These are phyloP conservation scores for Chlorops oryzae DNA, from an alignment of 1,140 invertebrate species.

Conservation along the genomic window DNA sequence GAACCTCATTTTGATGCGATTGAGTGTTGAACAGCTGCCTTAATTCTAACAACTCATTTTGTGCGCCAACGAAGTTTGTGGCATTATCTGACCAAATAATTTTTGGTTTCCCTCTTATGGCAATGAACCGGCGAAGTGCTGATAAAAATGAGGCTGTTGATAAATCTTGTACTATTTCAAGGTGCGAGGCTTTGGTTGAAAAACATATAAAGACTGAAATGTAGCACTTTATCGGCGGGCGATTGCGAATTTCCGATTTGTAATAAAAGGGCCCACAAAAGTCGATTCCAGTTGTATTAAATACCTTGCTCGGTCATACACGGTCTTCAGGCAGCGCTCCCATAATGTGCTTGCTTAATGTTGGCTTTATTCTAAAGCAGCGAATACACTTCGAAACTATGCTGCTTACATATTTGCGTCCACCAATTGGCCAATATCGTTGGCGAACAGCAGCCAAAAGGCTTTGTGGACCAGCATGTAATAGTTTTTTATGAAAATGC, in stretches of 20 bases:
- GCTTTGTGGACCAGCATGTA: slow-evolving; percentile 39
- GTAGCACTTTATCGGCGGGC: slow-evolving; percentile 19
- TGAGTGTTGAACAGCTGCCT: no score
- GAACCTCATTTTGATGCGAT: background rate
- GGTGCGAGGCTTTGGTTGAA: slow-evolving; percentile 24
- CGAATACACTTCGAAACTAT: slow-evolving; percentile 32
- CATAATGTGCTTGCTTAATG: slow-evolving; percentile 31
- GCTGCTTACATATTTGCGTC: slow-evolving; percentile 20
- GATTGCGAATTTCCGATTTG: background rate
- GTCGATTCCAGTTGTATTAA: background rate
- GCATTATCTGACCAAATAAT: no score
- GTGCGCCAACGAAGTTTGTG: no score
- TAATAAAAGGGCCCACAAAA: background rate
- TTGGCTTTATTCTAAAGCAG: slow-evolving; percentile 29
- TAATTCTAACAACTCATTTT: no score
- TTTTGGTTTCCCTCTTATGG: no score
- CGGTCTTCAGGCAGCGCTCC: slow-evolving; percentile 26
- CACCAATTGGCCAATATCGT: slow-evolving; percentile 30
- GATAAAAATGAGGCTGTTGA: no score
- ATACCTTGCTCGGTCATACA: background rate
- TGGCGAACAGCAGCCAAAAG: slow-evolving; percentile 21
- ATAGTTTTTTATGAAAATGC: slow-evolving; percentile 29
- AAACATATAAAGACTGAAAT: slow-evolving; percentile 17
- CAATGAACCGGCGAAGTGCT: no score
- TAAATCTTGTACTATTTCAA: no score